Base-by-base conservation (phyloP, 2,113 vertebrate genomes). In the Ancistrus triradiatus region DNA sequence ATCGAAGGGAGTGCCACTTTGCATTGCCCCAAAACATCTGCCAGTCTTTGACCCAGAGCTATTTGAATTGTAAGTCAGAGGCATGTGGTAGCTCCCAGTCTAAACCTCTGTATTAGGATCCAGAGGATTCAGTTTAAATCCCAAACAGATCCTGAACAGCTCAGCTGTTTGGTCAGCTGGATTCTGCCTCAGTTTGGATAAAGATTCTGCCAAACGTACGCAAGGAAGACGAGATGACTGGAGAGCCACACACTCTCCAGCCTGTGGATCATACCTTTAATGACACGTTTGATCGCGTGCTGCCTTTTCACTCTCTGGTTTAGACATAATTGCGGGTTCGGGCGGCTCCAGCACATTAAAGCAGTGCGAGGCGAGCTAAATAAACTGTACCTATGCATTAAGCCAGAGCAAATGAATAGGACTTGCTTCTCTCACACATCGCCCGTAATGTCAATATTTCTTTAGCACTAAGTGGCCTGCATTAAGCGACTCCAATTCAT, bases 281-380 rank as follows among this genome's bases (percentile, higher is more conserved):
- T 63, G 35, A 63, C 53, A 68, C 4, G 56, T 46, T 64, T 46
- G 27, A 65, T 52, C 55, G 42, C 66, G 6, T 28, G 51, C 59
- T 17, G 59, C 38, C 44, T 50, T 66, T 66, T 61, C 42, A 24
- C 59, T 46, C 38, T 59, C 24, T 7, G 24, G 59, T 63, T 53
- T 35, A 19, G 33, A 52, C 8, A 22, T 72, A 61, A 72, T 66
- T 66, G 37, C 59, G 47, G 69, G 69, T 48, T 71, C 6, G 35
- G 25, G 21, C 17, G 24, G 18, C 48, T 52, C 40, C 27, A 25
- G 17, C 10, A 25, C 46, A 46, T 25, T 38, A 59, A 18, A 59
- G 21, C 40, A 17, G 10, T n/a, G 48, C 59, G 44, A 51, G 7
- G n/a, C 40, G 25, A 25, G 27, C 22, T 6, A 18, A 51, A 21